These are phyloP conservation scores for Pipistrellus kuhlii DNA, from an alignment of 2,797 vertebrate genomes.

Conservation along the genomic window DNA sequence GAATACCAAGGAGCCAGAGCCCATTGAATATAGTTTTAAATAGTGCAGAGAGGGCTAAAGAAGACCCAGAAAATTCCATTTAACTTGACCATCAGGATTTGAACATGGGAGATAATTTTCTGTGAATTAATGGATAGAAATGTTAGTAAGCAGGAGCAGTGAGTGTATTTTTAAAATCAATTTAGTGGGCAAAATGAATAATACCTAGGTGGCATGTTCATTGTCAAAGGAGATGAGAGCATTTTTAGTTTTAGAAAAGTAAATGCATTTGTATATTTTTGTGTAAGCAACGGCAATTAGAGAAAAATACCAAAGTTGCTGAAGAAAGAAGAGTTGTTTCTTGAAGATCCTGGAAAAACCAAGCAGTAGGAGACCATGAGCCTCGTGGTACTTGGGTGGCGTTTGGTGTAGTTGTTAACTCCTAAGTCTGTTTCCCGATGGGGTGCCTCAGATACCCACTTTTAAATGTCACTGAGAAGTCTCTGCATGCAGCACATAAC, in stretches of 20 bases:
- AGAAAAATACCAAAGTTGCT: neutral
- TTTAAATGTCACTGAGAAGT: neutral
- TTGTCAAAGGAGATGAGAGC: slow-evolving; percentile 39
- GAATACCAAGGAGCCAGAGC: neutral
- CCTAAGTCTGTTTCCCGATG: neutral
- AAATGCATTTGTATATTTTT: neutral
- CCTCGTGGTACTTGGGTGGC: neutral
- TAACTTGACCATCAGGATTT: slow-evolving; percentile 24
- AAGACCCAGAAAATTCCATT: neutral
- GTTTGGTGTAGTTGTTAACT: neutral
- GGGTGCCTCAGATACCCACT: neutral
- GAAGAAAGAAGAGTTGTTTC: neutral
- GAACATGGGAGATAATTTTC: neutral
- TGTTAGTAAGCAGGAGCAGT: neutral
- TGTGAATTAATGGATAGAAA: neutral
- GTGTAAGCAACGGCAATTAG: neutral
- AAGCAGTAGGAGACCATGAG: neutral
- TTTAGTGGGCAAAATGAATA: slow-evolving; percentile 16
- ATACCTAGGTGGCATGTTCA: neutral
- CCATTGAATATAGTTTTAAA: neutral
- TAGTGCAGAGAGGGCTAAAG: neutral
- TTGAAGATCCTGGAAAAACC: neutral
- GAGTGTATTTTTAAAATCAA: neutral
- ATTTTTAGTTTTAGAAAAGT: slow-evolving; percentile 49
- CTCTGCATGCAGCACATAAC: neutral